Evolutionary conservation across 2,888 invertebrate species (phyloP).

Genomic region (Subacronicta megacephala): DNA sequence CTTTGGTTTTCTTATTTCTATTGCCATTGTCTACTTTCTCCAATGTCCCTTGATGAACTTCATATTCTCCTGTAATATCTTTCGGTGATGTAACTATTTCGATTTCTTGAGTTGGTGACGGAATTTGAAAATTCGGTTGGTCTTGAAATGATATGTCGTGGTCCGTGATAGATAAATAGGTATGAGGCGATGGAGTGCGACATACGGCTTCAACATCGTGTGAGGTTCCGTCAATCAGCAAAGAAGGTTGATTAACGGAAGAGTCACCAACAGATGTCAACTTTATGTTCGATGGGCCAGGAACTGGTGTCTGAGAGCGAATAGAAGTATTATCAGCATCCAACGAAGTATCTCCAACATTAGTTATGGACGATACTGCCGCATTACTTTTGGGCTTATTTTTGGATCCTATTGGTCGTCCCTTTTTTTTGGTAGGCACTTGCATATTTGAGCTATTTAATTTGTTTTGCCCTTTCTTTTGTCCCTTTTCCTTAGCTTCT

Average conservation of each 20-base stretch:
- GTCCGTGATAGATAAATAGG: constrained; percentile 4
- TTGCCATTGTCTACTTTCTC: too few species aligned
- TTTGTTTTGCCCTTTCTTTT: constrained; percentile 2
- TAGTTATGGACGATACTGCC: constrained; percentile 5
- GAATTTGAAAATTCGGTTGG: constrained; percentile 3
- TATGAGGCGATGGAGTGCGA: constrained; percentile 8
- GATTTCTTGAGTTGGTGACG: constrained; percentile 6
- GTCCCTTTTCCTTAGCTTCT: constrained; percentile 9
- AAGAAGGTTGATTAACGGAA: constrained; percentile 5
- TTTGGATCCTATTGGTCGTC: constrained; percentile 8
- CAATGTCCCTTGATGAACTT: constrained; percentile 3
- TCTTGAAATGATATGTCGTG: not conserved
- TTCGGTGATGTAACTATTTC: constrained; percentile 4
- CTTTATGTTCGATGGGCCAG: constrained; percentile 8
- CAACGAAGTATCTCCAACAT: constrained; percentile 6
- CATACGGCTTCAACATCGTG: constrained; percentile 6
- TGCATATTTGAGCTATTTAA: not conserved
- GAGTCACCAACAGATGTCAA: constrained; percentile 5
- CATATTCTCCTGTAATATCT: constrained; percentile 8
- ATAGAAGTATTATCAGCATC: constrained; percentile 6
- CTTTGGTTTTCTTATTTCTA: too few species aligned
- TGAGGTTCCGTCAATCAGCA: constrained; percentile 4
- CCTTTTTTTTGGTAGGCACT: constrained; percentile 5
- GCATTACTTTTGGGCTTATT: constrained; percentile 2
- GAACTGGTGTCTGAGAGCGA: constrained; percentile 3